Conservation (phyloP, 2,113 vertebrate genomes). For the Burhinus oedicnemus region DNA sequence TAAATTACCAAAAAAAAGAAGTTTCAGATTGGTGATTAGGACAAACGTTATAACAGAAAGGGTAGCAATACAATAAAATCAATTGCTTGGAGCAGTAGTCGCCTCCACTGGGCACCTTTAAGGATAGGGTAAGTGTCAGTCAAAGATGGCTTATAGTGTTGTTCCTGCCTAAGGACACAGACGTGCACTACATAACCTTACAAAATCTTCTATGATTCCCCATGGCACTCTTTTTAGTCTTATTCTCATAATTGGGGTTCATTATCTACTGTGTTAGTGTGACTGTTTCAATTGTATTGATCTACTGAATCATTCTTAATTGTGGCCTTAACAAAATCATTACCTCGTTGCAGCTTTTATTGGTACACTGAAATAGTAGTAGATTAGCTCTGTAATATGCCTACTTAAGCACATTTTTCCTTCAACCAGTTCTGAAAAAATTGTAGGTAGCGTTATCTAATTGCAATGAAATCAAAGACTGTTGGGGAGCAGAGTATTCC, state of each 20-base stretch:
- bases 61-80: background rate
- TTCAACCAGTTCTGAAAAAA: background rate
- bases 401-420: background rate
- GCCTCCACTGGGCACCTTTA: background rate
- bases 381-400: background rate
- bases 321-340: background rate
- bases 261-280: background rate
- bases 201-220: background rate
- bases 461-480: background rate
- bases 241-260: background rate
- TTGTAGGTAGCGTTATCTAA: background rate
- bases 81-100: background rate
- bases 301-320: background rate
- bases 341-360: background rate
- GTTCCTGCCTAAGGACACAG: background rate
- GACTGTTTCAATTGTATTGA: background rate
- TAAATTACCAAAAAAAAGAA: background rate
- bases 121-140: background rate
- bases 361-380: background rate
- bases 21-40: background rate
- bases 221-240: background rate
- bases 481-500: background rate
- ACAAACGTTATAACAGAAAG: background rate
- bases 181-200: background rate
- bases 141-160: background rate